Percentiles rank a stretch among this genome's conserved stretches.
phyloP scores from a whole-genome alignment of 2,113 vertebrate genomes.

The Henicopernis longicauda region DNA sequence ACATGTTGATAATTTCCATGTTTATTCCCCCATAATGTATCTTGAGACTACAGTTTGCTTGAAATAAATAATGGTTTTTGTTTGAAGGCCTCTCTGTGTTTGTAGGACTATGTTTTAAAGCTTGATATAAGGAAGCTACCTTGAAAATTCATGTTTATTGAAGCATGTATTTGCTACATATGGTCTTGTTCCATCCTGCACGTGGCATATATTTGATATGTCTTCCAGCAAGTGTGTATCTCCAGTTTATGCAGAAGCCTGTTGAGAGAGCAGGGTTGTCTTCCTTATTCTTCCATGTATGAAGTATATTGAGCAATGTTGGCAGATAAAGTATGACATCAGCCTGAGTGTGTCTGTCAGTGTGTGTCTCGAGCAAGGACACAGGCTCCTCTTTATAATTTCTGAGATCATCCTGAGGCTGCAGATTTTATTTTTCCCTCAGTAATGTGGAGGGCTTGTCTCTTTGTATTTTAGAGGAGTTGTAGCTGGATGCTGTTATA shows the following conservation, averaged over 20 bases:
- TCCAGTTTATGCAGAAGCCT: not conserved
- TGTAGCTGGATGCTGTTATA: not conserved
- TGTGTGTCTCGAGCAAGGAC: not conserved
- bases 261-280: not conserved
- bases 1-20: accelerated
- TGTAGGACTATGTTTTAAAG: not conserved
- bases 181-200: not conserved
- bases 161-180: not conserved
- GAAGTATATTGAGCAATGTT: not conserved
- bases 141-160: not conserved
- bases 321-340: not conserved
- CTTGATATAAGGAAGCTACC: not conserved
- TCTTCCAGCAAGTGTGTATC: not conserved
- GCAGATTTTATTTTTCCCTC: not conserved
- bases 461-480: not conserved
- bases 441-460: not conserved
- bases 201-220: not conserved
- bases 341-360: not conserved
- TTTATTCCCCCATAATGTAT: not conserved
- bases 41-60: not conserved
- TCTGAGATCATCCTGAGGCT: not conserved
- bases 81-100: not conserved
- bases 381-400: not conserved
- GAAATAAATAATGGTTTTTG: not conserved
- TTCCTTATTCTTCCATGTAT: not conserved